These are phyloP conservation scores for Listronotus bonariensis DNA, from an alignment of 1,140 invertebrate genomes.

Conservation along the genomic window DNA sequence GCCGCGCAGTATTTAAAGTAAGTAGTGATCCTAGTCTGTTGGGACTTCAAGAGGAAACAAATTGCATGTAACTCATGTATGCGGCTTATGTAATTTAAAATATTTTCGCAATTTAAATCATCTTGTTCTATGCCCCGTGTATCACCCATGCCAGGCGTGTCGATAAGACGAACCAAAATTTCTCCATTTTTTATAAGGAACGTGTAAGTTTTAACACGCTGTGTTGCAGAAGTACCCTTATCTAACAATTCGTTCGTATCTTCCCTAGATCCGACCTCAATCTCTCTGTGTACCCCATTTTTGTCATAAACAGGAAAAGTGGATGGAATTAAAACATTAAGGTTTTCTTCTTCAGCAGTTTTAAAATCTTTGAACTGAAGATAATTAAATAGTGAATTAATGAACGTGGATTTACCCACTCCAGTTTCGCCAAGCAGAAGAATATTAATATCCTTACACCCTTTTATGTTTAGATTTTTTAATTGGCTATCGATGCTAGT, in stretches of 20 bases:
- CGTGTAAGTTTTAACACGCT: conserved; percentile 48
- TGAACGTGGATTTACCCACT: conserved; percentile 52
- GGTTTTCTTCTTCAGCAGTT: conserved; percentile 37
- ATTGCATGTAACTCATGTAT: conserved; percentile 48
- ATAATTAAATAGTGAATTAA: conserved; percentile 52
- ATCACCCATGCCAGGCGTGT: conserved; percentile 50
- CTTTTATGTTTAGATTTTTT: conserved; percentile 21
- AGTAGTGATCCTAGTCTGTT: conserved; percentile 39
- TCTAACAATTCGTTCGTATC: conserved; percentile 46
- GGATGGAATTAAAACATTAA: conserved; percentile 45
- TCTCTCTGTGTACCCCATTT: conserved; percentile 31
- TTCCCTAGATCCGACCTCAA: conserved; percentile 29
- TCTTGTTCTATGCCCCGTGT: conserved; percentile 46
- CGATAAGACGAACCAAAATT: conserved; percentile 44
- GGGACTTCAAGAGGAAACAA: conserved; percentile 46
- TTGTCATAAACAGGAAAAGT: conserved; percentile 44
- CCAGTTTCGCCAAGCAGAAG: conserved; percentile 50
- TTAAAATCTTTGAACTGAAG: conserved; percentile 42
- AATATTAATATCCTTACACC: conserved; percentile 47
- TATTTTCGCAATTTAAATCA: conserved; percentile 48
- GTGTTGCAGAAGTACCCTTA: conserved; percentile 47
- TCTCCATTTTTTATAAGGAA: conserved; percentile 42
- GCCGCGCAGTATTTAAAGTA: conserved; percentile 49
- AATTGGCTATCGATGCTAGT: neutral
- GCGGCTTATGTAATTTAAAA: conserved; percentile 45